Evolutionary conservation across 2,113 vertebrate species (phyloP).

Genomic region (Verasper variegatus): DNA sequence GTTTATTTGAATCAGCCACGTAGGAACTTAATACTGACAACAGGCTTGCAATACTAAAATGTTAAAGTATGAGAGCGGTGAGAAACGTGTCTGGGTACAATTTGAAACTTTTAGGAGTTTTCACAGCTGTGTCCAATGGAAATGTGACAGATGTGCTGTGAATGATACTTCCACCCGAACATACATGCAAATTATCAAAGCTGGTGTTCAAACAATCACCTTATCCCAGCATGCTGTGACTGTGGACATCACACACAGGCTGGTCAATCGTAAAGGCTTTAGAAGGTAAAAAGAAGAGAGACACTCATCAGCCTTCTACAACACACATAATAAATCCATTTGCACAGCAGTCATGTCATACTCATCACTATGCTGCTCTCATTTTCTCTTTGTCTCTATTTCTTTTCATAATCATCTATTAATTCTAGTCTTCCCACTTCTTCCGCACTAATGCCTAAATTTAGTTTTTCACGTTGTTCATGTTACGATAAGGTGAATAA

Average conservation of each 20-base stretch:
- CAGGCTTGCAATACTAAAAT: not conserved
- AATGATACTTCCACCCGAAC: not conserved
- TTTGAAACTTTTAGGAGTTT: not conserved
- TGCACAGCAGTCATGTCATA: not conserved
- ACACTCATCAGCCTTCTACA: no score
- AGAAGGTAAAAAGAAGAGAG: no score
- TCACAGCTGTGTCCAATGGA: not conserved
- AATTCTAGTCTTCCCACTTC: not conserved
- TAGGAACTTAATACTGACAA: not conserved
- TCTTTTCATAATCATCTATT: no score
- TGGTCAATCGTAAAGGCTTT: no score
- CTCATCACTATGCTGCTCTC: not conserved
- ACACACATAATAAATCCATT: not conserved
- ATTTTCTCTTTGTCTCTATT: no score
- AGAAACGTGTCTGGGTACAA: not conserved
- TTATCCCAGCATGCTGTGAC: no score
- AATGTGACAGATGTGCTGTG: no score
- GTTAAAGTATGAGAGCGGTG: not conserved
- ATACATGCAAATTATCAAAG: not conserved
- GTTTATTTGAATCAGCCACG: not conserved
- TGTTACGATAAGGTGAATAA: no score
- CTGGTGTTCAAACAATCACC: not conserved
- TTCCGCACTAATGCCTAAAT: no score
- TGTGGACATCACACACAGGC: no score
- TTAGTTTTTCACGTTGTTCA: no score